Base-by-base conservation (phyloP, 1,140 invertebrate genomes). In the Chymomyza costata region DNA sequence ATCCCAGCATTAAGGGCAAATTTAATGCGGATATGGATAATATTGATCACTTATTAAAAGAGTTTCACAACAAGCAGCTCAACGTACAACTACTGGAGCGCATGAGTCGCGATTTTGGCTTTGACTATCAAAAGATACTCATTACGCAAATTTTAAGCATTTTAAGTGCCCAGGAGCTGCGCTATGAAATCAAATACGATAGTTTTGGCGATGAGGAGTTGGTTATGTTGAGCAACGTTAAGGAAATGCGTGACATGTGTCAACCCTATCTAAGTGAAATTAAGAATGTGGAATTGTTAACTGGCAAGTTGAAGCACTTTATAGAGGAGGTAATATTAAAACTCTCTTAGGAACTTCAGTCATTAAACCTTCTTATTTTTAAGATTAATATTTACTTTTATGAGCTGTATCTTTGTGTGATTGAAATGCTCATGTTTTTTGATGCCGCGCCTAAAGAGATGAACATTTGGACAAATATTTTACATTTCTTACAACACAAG, bases 371-470 rank as follows among this genome's bases (percentile, higher is more conserved):
- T n/a, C 1, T 34, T 49, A 15, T 34, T 10, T n/a, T 14, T n/a
- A 43, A 80, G 83, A 84, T 86, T n/a, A 85, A 86, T 51, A 68
- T 78, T 0, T 86, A 86, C 35, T 86, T 86, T 18, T 86, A 85
- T 46, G 84, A 86, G 32, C 38, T 84, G 11, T 86, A 83, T 41
- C 58, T 86, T 28, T 84, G 76, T 35, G 73, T 85, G 2, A 71
- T 86, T 11, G 76, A 86, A 49, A 69, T 86, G 6, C 51, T 86
- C 0, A 65, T 63, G 40, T 68, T 68, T 40, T 74, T 82, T 3
- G 60, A 74, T 51, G 56, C 71, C 6, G 71, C 76, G 0, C 76
- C 82, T 1, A 70, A 76, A 17, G 76, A 84, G 41, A 78, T 83
- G 73, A 59, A 84, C 40, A 70, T 69, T 6, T 86, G 82, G 78